A percentile compares a stretch with the other conserved stretches of the same genome.
Evolutionary conservation across 2,113 vertebrate species (phyloP).

Genomic region (Columbina picui): DNA sequence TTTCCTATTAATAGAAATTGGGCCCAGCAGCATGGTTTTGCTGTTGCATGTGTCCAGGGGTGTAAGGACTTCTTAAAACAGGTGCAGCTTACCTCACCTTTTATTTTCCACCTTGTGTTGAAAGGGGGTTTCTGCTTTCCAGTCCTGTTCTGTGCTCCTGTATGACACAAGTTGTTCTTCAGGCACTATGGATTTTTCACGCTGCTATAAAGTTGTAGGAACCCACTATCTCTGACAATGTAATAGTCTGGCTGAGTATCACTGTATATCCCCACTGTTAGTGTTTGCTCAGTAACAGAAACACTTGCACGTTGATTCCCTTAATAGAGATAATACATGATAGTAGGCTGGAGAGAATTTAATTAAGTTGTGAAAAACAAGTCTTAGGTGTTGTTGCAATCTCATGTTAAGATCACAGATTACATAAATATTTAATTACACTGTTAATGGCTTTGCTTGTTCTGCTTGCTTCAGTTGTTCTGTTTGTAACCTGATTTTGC

Average conservation of each 20-base stretch:
- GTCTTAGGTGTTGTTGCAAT: not conserved
- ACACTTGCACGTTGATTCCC: not conserved
- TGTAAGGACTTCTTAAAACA: not conserved
- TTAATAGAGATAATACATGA: not conserved
- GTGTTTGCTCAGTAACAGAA: not conserved
- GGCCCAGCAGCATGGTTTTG: not conserved
- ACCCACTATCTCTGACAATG: not conserved
- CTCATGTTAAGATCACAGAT: not conserved
- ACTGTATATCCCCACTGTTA: not conserved
- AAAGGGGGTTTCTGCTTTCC: not conserved
- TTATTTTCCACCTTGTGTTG: not conserved
- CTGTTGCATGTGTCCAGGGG: not conserved
- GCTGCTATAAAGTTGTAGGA: not conserved
- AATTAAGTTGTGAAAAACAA: not conserved
- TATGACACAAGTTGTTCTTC: not conserved
- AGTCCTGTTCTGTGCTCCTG: not conserved
- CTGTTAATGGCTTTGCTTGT: not conserved
- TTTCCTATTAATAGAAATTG: not conserved
- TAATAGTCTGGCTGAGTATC: not conserved
- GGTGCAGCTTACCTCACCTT: not conserved
- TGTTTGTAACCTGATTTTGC: not conserved
- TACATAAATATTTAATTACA: not conserved
- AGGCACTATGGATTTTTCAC: not conserved
- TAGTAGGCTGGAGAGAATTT: not conserved
- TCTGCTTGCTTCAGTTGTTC: not conserved